Evolutionary conservation across 1,140 invertebrate species (phyloP), one percentile per base, ranked within the genome.

Genomic region (Macrotrachela quadricornifera): DNA sequence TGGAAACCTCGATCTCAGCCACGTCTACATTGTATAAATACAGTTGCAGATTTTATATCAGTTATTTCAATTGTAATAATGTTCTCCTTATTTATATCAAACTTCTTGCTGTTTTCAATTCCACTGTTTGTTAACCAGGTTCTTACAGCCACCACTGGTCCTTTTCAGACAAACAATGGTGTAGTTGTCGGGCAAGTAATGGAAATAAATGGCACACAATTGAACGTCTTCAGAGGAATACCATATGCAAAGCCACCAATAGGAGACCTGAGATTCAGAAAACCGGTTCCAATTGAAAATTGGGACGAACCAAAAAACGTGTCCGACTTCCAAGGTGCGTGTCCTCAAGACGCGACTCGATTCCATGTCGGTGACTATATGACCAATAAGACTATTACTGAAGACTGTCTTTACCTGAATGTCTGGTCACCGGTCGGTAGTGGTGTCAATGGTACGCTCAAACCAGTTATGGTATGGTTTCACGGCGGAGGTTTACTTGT

Each of bases 321-420:
- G 1, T 88, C 82, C 0, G 74, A 73, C 61, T 75, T 76, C 58
- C 86, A 87, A 17, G 86, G 85, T 62, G 80, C 83, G 38, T 96
- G 91, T 72, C 80, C 82, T 60, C 86, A 92, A 71, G 81, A 85
- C 44, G 74, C 80, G 54, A 88, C 95, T 71, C 82, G 78, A 1
- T 75, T 84, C n/a, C n/a, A 36, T 94, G 92, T 62, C 83, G 82
- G 38, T 80, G 86, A 64, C n/a, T n/a, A n/a, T 70, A 79, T 6
- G 90, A 88, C 88, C 16, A 92, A 94, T 63, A 92, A 85, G 15
- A 48, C 61, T 37, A 66, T 86, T 54, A 83, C 77, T 59, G 91
- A 96, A 74, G 88, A 96, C 71, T 96, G 91, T 68, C 77, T 96
- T 14, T 91, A 90, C 67, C 75, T 95, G 51, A 94, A 88, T 68